These are phyloP conservation scores for Galeopterus variegatus DNA, from an alignment of 2,113 vertebrate genomes.

Conservation along the genomic window DNA sequence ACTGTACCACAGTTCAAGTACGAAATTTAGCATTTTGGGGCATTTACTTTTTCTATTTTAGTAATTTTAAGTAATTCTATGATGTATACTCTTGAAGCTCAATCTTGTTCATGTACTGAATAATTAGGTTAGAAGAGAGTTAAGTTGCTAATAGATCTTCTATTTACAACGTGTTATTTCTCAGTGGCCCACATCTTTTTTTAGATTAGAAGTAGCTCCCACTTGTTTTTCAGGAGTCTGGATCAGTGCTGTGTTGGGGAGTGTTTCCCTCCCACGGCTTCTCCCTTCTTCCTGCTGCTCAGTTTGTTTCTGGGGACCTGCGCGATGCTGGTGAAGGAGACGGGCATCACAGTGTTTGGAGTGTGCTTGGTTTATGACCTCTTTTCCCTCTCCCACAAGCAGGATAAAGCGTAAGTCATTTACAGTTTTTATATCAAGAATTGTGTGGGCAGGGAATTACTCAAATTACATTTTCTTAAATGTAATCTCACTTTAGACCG, in stretches of 20 bases:
- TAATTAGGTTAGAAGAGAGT: background rate
- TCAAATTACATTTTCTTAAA: background rate
- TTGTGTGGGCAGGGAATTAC: background rate
- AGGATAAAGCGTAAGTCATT: slow-evolving; percentile 91
- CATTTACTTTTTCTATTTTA: background rate
- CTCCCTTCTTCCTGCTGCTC: slow-evolving; percentile 90
- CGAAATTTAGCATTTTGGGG: background rate
- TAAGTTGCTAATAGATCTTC: background rate
- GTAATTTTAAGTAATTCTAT: background rate
- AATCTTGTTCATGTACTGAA: background rate
- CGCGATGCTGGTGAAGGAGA: slow-evolving; percentile 99
- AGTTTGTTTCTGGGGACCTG: slow-evolving; percentile 96
- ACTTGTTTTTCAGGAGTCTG: slow-evolving; percentile 92
- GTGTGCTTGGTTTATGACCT: slow-evolving; percentile 96
- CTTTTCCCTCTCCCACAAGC: slow-evolving; percentile 92
- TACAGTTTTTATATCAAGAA: background rate
- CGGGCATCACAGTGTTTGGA: slow-evolving; percentile 97
- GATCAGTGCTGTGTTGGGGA: slow-evolving; percentile 87
- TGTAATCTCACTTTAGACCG: background rate
- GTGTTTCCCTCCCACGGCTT: slow-evolving; percentile 90
- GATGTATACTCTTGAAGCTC: background rate
- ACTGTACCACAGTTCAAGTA: background rate
- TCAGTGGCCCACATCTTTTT: background rate
- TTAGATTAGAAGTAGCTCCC: background rate
- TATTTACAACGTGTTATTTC: background rate